Evolutionary conservation across 1,140 invertebrate genomes (phyloP).

Genomic region (Chrysopa pallens): DNA sequence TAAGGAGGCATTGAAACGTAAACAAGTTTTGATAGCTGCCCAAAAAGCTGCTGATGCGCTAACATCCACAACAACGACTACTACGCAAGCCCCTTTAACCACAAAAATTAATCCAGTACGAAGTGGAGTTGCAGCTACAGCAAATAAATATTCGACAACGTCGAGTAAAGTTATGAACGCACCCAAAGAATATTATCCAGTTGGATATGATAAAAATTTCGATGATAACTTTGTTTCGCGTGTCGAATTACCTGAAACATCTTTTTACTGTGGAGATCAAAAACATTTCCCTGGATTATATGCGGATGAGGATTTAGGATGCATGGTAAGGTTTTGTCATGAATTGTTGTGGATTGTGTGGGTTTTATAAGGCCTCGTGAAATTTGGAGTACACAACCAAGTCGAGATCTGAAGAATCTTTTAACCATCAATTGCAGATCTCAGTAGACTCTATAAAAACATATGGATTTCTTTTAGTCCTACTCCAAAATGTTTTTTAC

Average conservation of each 20-base stretch:
- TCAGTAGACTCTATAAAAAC: too few species aligned
- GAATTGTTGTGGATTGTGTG: too few species aligned
- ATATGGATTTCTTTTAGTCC: too few species aligned
- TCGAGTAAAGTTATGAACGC: constrained; percentile 71
- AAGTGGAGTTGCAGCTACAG: constrained; percentile 12
- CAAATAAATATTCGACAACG: constrained; percentile 16
- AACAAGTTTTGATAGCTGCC: constrained; percentile 10
- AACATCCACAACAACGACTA: constrained; percentile 11
- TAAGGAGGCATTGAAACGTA: constrained; percentile 22
- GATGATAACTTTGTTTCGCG: constrained; percentile 71
- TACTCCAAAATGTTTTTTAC: too few species aligned
- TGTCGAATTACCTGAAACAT: constrained; percentile 68
- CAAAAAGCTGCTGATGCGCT: neutral
- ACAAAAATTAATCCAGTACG: neutral
- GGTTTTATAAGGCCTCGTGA: too few species aligned
- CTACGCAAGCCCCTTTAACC: constrained; percentile 9
- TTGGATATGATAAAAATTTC: constrained; percentile 71
- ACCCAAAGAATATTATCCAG: constrained; percentile 70
- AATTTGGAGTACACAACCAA: too few species aligned
- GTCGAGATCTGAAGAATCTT: too few species aligned
- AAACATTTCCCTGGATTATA: constrained; percentile 81
- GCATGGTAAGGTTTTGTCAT: constrained; percentile 49
- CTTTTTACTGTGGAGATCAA: constrained; percentile 73
- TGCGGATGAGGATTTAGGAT: constrained; percentile 75
- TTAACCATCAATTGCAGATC: too few species aligned